Conservation (phyloP, 2,113 vertebrate genomes). For the Ctenomys sociabilis region DNA sequence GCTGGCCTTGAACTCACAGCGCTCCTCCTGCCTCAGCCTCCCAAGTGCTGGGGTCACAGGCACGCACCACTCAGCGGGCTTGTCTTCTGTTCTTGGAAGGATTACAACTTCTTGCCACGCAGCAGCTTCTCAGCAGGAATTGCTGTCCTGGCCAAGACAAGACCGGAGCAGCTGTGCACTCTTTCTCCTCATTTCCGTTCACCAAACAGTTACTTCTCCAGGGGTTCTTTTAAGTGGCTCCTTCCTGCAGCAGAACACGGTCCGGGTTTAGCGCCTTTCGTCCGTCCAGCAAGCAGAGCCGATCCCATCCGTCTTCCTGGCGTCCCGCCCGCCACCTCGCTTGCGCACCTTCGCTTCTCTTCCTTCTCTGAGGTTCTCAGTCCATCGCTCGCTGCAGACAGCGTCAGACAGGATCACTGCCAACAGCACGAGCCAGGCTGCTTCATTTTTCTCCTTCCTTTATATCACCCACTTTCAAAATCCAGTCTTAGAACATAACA, state of each 20-base stretch:
- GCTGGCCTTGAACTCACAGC: neutral
- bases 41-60: neutral
- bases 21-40: neutral
- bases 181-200: neutral
- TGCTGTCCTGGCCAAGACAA: neutral
- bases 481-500: neutral
- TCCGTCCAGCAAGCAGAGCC: neutral
- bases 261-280: neutral
- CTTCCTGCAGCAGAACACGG: neutral
- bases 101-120: neutral
- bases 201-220: neutral
- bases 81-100: neutral
- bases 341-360: neutral
- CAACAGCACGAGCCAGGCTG: neutral
- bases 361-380: neutral
- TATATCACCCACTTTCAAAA: constrained; percentile 2
- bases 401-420: neutral
- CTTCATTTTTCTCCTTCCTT: neutral
- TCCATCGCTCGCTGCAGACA: neutral
- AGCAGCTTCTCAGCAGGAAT: neutral
- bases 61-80: neutral
- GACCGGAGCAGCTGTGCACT: neutral
- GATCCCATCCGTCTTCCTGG: neutral
- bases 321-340: neutral
- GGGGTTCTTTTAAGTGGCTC: neutral